Conservation (phyloP, 1,140 invertebrate species). For the Drosophila fuyamai region DNA sequence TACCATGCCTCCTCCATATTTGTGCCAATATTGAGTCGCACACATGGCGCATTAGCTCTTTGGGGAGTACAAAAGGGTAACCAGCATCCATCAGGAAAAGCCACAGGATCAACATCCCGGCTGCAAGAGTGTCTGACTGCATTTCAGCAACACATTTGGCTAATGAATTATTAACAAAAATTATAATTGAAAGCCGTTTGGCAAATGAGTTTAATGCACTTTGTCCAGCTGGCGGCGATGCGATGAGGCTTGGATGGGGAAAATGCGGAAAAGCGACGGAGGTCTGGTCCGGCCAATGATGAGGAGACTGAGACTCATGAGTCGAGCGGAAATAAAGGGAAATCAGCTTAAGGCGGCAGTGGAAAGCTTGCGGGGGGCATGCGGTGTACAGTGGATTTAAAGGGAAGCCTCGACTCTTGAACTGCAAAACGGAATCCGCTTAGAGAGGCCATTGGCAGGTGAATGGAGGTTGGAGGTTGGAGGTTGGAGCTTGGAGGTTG, state of each 20-base stretch:
- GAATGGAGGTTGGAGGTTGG: not conserved
- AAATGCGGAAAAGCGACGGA: slow-evolving; percentile 29
- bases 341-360: slow-evolving; percentile 62
- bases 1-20: not conserved
- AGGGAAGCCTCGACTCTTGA: slow-evolving; percentile 56
- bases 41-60: slow-evolving; percentile 59
- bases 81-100: slow-evolving; percentile 6
- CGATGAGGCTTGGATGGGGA: slow-evolving; percentile 6
- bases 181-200: slow-evolving; percentile 80
- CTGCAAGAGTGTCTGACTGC: slow-evolving; percentile 42
- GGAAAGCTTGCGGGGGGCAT: not conserved
- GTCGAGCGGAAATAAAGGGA: slow-evolving; percentile 63
- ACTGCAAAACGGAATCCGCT: slow-evolving; percentile 70
- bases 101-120: not conserved
- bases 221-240: slow-evolving; percentile 11
- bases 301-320: slow-evolving; percentile 15
- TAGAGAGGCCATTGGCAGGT: slow-evolving; percentile 41
- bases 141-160: slow-evolving; percentile 70
- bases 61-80: not conserved
- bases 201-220: slow-evolving; percentile 79
- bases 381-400: not conserved
- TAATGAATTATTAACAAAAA: slow-evolving; percentile 80
- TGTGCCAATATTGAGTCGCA: slow-evolving; percentile 13
- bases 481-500: not conserved
- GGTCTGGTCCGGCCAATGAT: slow-evolving; percentile 8